These are phyloP conservation scores for Apis dorsata DNA, from an alignment of 1,140 invertebrate species.

Conservation along the genomic window DNA sequence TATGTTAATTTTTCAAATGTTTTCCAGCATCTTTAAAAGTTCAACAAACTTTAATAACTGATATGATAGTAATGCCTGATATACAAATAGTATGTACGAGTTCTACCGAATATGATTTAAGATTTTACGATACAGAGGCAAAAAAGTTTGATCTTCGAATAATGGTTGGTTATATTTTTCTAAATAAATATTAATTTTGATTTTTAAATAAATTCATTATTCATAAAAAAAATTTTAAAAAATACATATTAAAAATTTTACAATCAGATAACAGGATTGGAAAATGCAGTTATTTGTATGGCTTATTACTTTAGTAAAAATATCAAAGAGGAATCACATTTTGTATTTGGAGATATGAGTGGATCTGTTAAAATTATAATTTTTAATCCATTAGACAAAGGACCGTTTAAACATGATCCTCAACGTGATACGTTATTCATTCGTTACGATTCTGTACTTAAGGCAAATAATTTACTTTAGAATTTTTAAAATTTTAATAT, in stretches of 20 bases:
- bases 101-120: slow-evolving; percentile 84
- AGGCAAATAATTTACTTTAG: slow-evolving; percentile 65
- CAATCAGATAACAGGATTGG: slow-evolving; percentile 72
- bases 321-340: slow-evolving; percentile 80
- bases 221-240: too few species aligned
- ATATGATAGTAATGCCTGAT: slow-evolving; percentile 85
- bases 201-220: slow-evolving; percentile 18
- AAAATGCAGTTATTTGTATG: slow-evolving; percentile 78
- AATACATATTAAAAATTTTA: background rate
- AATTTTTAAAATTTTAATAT: too few species aligned
- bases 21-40: slow-evolving; percentile 79
- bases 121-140: slow-evolving; percentile 87
- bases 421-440: slow-evolving; percentile 81
- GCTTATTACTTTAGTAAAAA: slow-evolving; percentile 83
- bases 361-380: slow-evolving; percentile 83
- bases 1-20: background rate
- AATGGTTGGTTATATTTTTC: slow-evolving; percentile 50
- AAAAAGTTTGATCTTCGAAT: slow-evolving; percentile 85
- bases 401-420: slow-evolving; percentile 84
- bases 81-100: slow-evolving; percentile 85
- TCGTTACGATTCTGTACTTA: slow-evolving; percentile 81
- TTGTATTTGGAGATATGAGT: slow-evolving; percentile 85
- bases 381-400: slow-evolving; percentile 82
- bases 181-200: background rate
- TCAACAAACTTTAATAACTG: slow-evolving; percentile 83